These are phyloP conservation scores for Edolisoma coerulescens DNA, from an alignment of 2,113 vertebrate genomes.

Conservation along the genomic window DNA sequence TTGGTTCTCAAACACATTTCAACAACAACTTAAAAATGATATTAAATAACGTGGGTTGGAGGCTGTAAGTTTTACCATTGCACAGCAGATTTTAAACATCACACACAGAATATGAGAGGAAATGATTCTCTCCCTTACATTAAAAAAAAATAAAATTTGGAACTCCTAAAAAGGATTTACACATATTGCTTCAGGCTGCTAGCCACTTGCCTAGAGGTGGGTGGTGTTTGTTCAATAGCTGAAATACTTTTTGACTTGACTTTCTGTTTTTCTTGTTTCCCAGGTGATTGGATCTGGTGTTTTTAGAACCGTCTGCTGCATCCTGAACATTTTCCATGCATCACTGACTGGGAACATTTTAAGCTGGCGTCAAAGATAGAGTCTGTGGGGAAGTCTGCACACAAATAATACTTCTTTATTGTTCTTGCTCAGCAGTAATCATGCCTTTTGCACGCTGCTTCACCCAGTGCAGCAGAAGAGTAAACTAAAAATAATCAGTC, in stretches of 20 bases:
- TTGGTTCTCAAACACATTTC: not conserved
- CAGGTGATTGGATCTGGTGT: conserved; percentile 59
- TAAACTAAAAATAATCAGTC: not conserved
- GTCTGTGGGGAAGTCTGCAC: conserved; percentile 37
- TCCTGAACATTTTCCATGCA: conserved; percentile 64
- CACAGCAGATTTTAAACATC: conserved; percentile 4
- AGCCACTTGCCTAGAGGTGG: conserved; percentile 23
- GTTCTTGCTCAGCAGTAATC: conserved; percentile 8
- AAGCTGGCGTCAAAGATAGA: conserved; percentile 50
- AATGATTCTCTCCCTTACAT: not conserved
- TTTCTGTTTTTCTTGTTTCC: conserved; percentile 67
- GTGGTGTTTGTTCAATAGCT: conserved; percentile 49
- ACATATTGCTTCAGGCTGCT: conserved; percentile 48
- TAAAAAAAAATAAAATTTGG: not conserved
- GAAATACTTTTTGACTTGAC: conserved; percentile 38
- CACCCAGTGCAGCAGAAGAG: not conserved
- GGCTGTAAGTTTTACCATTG: not conserved
- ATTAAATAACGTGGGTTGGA: not conserved
- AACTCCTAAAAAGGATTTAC: conserved; percentile 50
- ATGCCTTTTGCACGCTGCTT: conserved; percentile 19
- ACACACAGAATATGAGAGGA: not conserved
- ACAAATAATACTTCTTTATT: conserved; percentile 18
- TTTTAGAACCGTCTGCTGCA: conserved; percentile 59
- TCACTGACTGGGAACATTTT: conserved; percentile 56
- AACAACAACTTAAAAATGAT: not conserved